Percentiles rank a stretch among this genome's conserved stretches.
Conservation (phyloP, 2,113 vertebrate species). For the Cyrtonyx montezumae region DNA sequence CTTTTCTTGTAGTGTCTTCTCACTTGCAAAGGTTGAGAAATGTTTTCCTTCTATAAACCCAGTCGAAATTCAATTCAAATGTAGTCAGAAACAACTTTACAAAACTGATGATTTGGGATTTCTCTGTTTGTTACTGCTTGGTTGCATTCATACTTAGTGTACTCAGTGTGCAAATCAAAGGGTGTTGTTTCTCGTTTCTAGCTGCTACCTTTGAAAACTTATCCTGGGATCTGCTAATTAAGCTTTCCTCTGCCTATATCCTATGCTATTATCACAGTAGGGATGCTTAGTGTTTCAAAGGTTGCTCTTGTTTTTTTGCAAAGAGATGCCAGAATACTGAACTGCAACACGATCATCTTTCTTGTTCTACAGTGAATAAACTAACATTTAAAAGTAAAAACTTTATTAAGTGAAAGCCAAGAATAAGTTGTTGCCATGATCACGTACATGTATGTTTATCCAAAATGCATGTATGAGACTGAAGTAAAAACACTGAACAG, state of each 20-base stretch:
- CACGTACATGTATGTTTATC: neutral
- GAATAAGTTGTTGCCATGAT: fast-evolving
- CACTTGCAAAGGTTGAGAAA: neutral
- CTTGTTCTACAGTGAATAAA: neutral
- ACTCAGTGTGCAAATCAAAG: neutral
- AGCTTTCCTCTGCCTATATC: neutral
- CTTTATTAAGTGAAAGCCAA: neutral
- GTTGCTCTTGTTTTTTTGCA: neutral
- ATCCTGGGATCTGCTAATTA: neutral
- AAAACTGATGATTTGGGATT: neutral
- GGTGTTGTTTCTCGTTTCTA: neutral
- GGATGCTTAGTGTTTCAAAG: neutral
- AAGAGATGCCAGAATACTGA: neutral
- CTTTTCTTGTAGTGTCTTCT: neutral
- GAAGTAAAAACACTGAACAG: neutral
- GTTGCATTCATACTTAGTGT: neutral
- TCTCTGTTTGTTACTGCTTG: neutral
- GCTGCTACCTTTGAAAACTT: neutral
- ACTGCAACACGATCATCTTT: neutral
- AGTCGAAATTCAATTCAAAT: neutral
- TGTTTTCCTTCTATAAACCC: neutral
- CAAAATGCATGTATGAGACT: neutral
- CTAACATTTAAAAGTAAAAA: neutral
- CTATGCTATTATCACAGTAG: neutral
- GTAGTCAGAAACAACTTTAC: neutral